Base-by-base conservation (phyloP, 2,888 invertebrate genomes). In the Xylota sylvarum region DNA sequence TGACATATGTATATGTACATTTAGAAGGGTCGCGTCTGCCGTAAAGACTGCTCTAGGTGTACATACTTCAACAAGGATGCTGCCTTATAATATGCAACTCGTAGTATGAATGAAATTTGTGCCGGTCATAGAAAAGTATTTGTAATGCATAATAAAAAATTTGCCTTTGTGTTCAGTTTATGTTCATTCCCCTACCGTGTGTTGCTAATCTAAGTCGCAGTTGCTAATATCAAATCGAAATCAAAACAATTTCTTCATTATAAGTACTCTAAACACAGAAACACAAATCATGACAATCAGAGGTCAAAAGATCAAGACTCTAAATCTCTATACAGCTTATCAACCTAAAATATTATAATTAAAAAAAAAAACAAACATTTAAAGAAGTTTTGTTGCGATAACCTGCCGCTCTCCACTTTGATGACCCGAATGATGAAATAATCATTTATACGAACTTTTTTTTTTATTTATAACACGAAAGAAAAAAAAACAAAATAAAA, bases 311-410 rank as follows among this genome's bases (percentile, higher is more conserved):
- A 23, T 23, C 27, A 46, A 37, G 10, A 6, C 14, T 65, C 17
- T 56, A 55, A 67, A 58, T 58, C 58, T 50, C 19, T 46, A 46
- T 27, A 27, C 27, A 48, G n/a, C 67, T 77, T 67, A 77, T 77
- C 76, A 58, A 43, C 32, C 7, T 9, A 27, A 67, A 32, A 12
- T 30, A 14, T n/a, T 27, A 37, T 7, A n/a, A 30, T 19, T 5
- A 17, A 32, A 17, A 17, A 12, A 56, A 56, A 43, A 62, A 32
- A 32, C 32, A 10, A 30, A 50, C 19, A 55, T 55, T 35, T n/a
- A 17, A 62, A 55, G 12, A 74, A 64, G n/a, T 55, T 43, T 23
- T 35, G 2, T 30, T 12, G 43, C 40, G 82, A 83, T 83, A 83
- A 60, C 82, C 77, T 77, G 6, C 9, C 3, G 56, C 35, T 65